Evolutionary conservation across 2,888 invertebrate species (phyloP), one percentile per base, ranked within the genome.

Genomic region (Phania funesta): DNA sequence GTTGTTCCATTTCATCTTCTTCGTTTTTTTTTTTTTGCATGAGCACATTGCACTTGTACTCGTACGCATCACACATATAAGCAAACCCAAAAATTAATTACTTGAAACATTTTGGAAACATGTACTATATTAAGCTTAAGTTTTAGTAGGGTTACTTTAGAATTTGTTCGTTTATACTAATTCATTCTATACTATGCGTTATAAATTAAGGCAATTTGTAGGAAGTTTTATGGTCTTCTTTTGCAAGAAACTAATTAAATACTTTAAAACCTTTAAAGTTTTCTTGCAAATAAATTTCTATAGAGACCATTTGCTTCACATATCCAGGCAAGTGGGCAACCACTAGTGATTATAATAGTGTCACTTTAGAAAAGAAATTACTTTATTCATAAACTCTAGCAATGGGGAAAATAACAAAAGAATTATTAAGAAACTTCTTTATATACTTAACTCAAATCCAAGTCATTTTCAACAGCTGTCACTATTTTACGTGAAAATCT

Each of bases 391-490:
- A 76, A 75, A 71, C 80, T 80, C 65, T 64, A 16, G 1, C 16
- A 54, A 48, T 2, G 18, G 1, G 16, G 2, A 7, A 65, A 38
- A 62, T 62, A 74, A 58, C 16, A 65, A 52, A 64, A 65, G 75
- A 71, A 81, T 81, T 77, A 76, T 73, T 58, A 73, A 67, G 67
- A 81, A 80, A 81, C 71, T 77, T 81, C 9, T 16, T 48, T 11
- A 26, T 44, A 18, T 35, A 35, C 54, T 70, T 70, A 54, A 73
- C 58, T 65, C 44, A 48, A 50, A 60, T 29, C 71, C 20, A 77
- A 75, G 81, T 77, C 76, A 76, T 76, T 81, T 67, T 81, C 81
- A 67, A 48, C 81, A 81, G 81, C 52, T 81, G 81, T 77, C 81
- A 77, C 71, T 29, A 48, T 77, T 81, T 77, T 81, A 81, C 71